Percentiles rank a stretch among this genome's conserved stretches.
These are phyloP conservation scores for Manduca sexta DNA, from an alignment of 1,140 invertebrate species.

Conservation along the genomic window DNA sequence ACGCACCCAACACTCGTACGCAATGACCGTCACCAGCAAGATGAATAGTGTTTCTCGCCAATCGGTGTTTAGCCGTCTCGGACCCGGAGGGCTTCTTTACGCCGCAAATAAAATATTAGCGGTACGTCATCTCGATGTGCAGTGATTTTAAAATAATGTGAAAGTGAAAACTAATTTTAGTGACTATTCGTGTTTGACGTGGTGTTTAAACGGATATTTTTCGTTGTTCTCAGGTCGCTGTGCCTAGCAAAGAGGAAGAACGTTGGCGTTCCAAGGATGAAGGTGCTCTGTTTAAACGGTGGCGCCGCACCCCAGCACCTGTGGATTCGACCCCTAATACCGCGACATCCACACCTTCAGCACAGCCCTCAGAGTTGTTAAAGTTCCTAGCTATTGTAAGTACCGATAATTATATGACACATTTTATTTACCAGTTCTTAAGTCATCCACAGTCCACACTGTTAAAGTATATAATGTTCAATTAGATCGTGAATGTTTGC, in stretches of 20 bases:
- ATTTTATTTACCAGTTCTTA: too few species aligned
- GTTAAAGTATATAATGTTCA: too few species aligned
- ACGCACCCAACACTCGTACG: conserved; percentile 41
- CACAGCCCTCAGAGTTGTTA: conserved; percentile 64
- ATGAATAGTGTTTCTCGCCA: conserved; percentile 70
- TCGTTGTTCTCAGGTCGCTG: conserved; percentile 64
- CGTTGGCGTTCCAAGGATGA: conserved; percentile 63
- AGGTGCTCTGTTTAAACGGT: conserved; percentile 57
- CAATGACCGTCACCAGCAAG: conserved; percentile 70
- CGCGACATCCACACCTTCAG: conserved; percentile 28
- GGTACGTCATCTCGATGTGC: conserved; percentile 58
- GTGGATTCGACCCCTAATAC: conserved; percentile 35
- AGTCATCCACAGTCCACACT: too few species aligned
- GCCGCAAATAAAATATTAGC: conserved; percentile 67
- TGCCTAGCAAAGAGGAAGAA: conserved; percentile 61
- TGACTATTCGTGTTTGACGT: conserved; percentile 30
- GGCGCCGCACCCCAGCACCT: conserved; percentile 44
- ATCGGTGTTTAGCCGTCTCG: conserved; percentile 57
- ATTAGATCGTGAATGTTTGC: too few species aligned
- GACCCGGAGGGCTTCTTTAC: conserved; percentile 59
- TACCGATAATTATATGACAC: too few species aligned
- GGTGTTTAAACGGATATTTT: conserved; percentile 55
- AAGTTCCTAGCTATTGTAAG: conserved; percentile 72
- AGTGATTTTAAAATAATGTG: conserved; percentile 30
- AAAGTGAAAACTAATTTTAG: conserved; percentile 30